Conservation (phyloP, 2,797 vertebrate species). For the Bradypodion pumilum region DNA sequence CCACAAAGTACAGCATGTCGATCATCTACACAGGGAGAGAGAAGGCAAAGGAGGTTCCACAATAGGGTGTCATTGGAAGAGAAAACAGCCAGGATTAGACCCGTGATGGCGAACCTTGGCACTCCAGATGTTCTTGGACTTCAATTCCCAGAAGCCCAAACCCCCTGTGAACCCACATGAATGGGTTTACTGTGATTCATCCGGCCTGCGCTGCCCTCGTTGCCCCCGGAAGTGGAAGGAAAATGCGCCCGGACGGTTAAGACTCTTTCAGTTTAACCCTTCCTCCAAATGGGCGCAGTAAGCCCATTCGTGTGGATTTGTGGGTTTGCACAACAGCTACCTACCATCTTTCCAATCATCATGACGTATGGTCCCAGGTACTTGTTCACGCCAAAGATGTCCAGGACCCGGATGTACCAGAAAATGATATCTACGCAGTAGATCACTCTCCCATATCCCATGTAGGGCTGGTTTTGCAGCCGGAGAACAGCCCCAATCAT, state of each 20-base stretch:
- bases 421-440: conserved; percentile 99
- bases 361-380: conserved; percentile 98
- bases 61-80: not conserved
- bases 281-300: too few relatives aligned
- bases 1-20: conserved; percentile 99
- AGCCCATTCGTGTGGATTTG: too few relatives aligned
- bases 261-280: too few relatives aligned
- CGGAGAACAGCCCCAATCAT: conserved; percentile 90
- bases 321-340: conserved; percentile 21
- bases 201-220: too few relatives aligned
- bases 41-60: not conserved
- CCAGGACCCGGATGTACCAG: conserved; percentile 98
- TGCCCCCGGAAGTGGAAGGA: too few relatives aligned
- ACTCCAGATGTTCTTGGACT: too few relatives aligned
- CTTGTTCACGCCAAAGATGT: conserved; percentile 99
- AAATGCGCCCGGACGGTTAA: too few relatives aligned
- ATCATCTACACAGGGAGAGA: conserved; percentile 86
- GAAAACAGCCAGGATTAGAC: not conserved
- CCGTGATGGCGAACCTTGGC: too few relatives aligned
- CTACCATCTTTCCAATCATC: conserved; percentile 99
- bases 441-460: conserved; percentile 97
- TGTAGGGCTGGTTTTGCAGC: conserved; percentile 92
- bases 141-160: too few relatives aligned
- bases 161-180: too few relatives aligned
- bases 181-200: too few relatives aligned